Conservation (phyloP, 2,888 invertebrate genomes). For the Eubasilissa splendida region DNA sequence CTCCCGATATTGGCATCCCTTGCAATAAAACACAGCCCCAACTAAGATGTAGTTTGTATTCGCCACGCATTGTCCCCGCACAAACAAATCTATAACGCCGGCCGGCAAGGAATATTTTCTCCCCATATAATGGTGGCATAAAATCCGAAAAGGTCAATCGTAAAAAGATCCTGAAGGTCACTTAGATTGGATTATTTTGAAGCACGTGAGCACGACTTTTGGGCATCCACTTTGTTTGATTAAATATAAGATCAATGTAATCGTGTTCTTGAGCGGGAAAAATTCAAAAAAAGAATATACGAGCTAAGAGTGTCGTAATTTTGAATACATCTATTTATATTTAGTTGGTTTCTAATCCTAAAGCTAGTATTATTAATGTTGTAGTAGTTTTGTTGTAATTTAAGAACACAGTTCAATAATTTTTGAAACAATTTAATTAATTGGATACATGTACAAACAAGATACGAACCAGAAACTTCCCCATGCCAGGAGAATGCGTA, state of each 20-base stretch:
- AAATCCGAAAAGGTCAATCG: slow-evolving; percentile 58
- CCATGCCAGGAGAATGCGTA: too few species aligned
- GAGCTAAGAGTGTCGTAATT: too few species aligned
- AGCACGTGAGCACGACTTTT: slow-evolving; percentile 30
- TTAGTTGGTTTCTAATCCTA: too few species aligned
- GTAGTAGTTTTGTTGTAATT: too few species aligned
- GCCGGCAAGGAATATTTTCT: slow-evolving; percentile 50
- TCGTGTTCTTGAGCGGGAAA: not conserved
- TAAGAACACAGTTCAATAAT: too few species aligned
- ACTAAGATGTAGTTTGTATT: slow-evolving; percentile 45
- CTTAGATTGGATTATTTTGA: slow-evolving; percentile 55
- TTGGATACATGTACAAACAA: too few species aligned
- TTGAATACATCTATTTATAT: too few species aligned
- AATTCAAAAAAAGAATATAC: too few species aligned
- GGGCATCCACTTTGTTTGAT: slow-evolving; percentile 51
- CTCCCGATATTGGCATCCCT: slow-evolving; percentile 25
- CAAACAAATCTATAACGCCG: slow-evolving; percentile 49
- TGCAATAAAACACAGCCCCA: slow-evolving; percentile 14
- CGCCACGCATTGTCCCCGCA: slow-evolving; percentile 50
- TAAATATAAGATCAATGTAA: slow-evolving; percentile 49
- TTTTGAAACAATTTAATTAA: too few species aligned
- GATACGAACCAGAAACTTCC: too few species aligned
- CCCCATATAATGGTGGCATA: slow-evolving; percentile 56
- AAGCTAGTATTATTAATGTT: too few species aligned
- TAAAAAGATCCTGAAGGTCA: slow-evolving; percentile 57